Evolutionary conservation across 2,113 vertebrate species (phyloP), one percentile per base, ranked within the genome.

Genomic region (Piprites chloris): DNA sequence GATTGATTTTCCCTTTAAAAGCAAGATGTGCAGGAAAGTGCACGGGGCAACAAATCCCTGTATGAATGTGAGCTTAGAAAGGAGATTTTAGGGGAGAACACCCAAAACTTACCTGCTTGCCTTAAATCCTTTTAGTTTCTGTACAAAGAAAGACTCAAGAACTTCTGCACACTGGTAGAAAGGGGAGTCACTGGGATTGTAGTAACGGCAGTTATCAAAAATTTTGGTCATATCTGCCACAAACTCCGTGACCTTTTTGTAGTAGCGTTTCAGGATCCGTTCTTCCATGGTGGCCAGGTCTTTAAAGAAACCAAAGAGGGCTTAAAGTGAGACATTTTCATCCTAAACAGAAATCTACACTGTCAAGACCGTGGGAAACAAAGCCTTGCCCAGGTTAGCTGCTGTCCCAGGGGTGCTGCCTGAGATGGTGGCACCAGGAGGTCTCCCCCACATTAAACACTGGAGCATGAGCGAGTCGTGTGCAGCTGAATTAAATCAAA

Each of bases 141-240:
- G 99, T 97, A 99, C 99, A 98, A 99, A 99, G 98, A 99, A 99
- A 52, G 98, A 99, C 96, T 99, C 99, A 7, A 99, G 99, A 95
- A 99, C 98, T 98, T 99, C 99, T 44, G 99, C 99, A 91, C 99
- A 99, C 96, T 99, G 99, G 97, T 99, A 99, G 96, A 99, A 99
- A 91, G 99, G 99, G 67, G 99, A 99, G 97, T 99, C 99, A 69
- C 99, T 99, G 79, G 99, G 99, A 97, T 99, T 99, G 98, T 99
- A 99, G 93, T 99, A 99, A 98, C 99, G 99, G 97, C 99, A 99
- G 98, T 99, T 99, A 98, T 99, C 99, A 91, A 99, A 99, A 97
- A 99, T 99, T 99, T 99, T 99, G 99, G 99, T 99, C 99, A 99
- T 99, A 96, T 99, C 99, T 76, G 99, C 99, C 98, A 99, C 99